Conservation (phyloP, 2,797 vertebrate species). For the Coregonus suidteri region DNA sequence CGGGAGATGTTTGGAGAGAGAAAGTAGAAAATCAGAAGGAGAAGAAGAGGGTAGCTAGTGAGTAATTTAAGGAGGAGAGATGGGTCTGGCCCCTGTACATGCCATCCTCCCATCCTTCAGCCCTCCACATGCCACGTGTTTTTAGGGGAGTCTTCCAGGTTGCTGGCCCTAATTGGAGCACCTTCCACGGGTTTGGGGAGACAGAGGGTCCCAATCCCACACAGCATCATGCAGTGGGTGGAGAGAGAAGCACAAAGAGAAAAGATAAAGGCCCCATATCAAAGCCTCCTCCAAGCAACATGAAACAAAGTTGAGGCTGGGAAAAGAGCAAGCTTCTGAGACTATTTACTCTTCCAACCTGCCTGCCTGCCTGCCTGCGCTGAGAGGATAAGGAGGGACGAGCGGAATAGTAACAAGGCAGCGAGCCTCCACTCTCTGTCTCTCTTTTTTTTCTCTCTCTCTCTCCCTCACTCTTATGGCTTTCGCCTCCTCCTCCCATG, state of each 20-base stretch:
- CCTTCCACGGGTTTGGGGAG: not conserved
- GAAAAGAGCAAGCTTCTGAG: slow-evolving; percentile 18
- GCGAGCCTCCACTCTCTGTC: not conserved
- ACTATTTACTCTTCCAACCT: slow-evolving; percentile 38
- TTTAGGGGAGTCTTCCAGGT: slow-evolving; percentile 14
- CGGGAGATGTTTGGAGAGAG: not conserved
- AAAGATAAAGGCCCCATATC: slow-evolving; percentile 13
- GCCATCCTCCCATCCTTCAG: not conserved
- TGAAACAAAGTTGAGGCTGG: slow-evolving; percentile 21
- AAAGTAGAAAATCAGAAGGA: not conserved
- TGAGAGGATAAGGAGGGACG: slow-evolving; percentile 15
- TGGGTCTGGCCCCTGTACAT: slow-evolving; percentile 7
- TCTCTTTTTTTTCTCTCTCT: not conserved
- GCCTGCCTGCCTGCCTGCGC: slow-evolving; percentile 7
- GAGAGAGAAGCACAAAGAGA: slow-evolving; percentile 8
- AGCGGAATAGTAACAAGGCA: slow-evolving; percentile 24
- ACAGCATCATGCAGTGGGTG: slow-evolving; percentile 2
- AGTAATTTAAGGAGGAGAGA: not conserved
- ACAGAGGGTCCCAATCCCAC: slow-evolving; percentile 11
- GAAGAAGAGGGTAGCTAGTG: not conserved
- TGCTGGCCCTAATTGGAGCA: slow-evolving; percentile 22
- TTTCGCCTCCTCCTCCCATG: not conserved
- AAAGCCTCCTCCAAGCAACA: slow-evolving; percentile 10
- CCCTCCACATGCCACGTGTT: slow-evolving; percentile 4
- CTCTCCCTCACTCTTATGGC: not conserved